Conservation (phyloP, 2,888 invertebrate genomes). For the Acholoe squamosa region DNA sequence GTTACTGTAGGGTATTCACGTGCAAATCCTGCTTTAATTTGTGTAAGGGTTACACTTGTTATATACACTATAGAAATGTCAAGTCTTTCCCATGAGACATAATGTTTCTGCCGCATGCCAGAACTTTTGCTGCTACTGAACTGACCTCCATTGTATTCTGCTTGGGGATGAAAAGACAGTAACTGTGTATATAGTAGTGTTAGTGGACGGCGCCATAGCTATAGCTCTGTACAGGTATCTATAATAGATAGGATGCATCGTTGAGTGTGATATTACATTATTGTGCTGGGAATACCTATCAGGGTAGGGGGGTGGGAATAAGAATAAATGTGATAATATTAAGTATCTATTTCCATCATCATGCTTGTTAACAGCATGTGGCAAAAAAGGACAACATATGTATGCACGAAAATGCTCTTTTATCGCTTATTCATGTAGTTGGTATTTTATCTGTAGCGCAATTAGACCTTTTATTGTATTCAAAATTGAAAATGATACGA, state of each 20-base stretch:
- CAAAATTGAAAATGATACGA: not conserved
- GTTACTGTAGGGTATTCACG: too few relatives aligned
- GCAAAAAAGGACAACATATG: not conserved
- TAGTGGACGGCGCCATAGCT: not conserved
- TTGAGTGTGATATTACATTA: constrained; percentile 16
- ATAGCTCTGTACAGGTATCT: not conserved
- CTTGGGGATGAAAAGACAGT: not conserved
- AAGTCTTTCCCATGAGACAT: too few relatives aligned
- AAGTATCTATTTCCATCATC: not conserved
- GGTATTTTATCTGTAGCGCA: not conserved
- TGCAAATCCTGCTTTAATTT: too few relatives aligned
- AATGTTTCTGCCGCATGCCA: too few relatives aligned
- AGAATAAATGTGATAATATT: constrained; percentile 32
- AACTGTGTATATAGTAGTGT: constrained; percentile 12
- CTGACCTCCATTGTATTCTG: not conserved
- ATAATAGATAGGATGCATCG: not conserved
- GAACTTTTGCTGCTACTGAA: not conserved
- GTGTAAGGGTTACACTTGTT: too few relatives aligned
- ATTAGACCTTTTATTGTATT: not conserved
- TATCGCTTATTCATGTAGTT: not conserved
- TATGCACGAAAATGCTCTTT: not conserved
- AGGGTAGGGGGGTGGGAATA: not conserved
- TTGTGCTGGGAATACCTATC: not conserved
- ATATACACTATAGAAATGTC: too few relatives aligned
- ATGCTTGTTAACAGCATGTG: constrained; percentile 26